Base-by-base conservation (phyloP, 2,113 vertebrate species). In the Antennarius striatus region DNA sequence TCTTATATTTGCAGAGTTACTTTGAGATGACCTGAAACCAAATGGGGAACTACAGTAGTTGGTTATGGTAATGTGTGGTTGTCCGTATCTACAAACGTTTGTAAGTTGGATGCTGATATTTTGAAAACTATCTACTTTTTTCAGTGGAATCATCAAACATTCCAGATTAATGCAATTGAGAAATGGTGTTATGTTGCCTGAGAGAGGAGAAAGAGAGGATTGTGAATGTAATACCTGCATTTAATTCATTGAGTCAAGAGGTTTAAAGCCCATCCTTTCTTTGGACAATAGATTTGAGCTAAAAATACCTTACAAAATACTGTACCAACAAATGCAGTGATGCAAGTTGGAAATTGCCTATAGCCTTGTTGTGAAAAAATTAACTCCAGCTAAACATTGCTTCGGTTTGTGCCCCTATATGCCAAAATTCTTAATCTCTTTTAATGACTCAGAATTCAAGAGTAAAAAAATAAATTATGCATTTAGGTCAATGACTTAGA, bases 401-500 rank as follows among this genome's bases (percentile, higher is more conserved):
- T 22, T 42, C 10, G 45, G 54, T 49, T 9, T 50, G 16, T 46
- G 28, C 50, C 14, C 47, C 11, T 8, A 13, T 46, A 62, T 39
- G 17, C 40, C 9, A 28, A 36, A 39, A 10, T 22, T 30, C 28
- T 46, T 52, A 42, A 73, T 69, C 0, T 0, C 36, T 55, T 71
- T 56, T 40, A 52, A 74, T 74, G 49, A 73, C 45, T 29, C 52
- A 40, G 45, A 22, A 43, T 58, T 15, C 39, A 47, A 56, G 45
- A 53, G 52, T 15, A 45, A 59, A 43, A 63, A n/a, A 29, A 46
- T 64, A 50, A 54, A 68, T 68, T 49, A 51, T 70, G 55, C 28
- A 70, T 74, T 65, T 73, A 56, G 51, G 32, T 79, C 54, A 59
- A 11, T 6, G 17, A 6, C 50, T 64, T 17, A 60, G 55, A 45